phyloP scores from a whole-genome alignment of 2,888 invertebrate genomes.

The Hypercompe scribonia region DNA sequence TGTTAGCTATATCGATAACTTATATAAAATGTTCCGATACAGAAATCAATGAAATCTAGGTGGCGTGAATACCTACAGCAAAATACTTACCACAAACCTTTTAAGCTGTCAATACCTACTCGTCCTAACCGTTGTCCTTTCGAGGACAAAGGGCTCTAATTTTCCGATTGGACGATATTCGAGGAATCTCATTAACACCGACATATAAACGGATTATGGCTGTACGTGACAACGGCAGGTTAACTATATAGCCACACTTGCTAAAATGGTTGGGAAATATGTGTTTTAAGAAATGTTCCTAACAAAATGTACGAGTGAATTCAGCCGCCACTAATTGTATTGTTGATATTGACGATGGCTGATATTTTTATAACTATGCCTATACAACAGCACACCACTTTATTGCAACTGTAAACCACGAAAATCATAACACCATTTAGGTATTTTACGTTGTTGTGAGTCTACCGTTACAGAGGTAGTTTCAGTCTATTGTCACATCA shows the following conservation, averaged over 20 bases:
- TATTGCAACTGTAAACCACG: background rate
- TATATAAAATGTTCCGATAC: background rate
- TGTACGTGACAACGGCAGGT: conserved; percentile 29
- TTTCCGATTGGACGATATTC: conserved; percentile 44
- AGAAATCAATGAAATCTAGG: conserved; percentile 4
- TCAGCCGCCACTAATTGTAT: too few species aligned
- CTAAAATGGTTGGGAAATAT: background rate
- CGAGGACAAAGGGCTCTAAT: conserved; percentile 38
- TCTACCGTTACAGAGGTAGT: background rate
- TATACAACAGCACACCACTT: too few species aligned
- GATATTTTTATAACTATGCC: too few species aligned
- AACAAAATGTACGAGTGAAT: too few species aligned
- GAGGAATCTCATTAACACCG: conserved; percentile 55
- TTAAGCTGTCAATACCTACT: conserved; percentile 20
- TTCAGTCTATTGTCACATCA: background rate
- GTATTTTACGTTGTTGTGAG: background rate
- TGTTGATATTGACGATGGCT: too few species aligned
- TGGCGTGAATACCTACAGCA: background rate
- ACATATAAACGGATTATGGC: conserved; percentile 49
- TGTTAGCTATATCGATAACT: background rate
- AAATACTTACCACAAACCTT: conserved; percentile 9
- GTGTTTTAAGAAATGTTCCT: background rate
- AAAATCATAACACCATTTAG: background rate
- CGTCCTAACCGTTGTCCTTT: conserved; percentile 12
- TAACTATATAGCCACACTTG: background rate